Conservation (phyloP, 2,797 vertebrate genomes). For the Gila robusta region DNA sequence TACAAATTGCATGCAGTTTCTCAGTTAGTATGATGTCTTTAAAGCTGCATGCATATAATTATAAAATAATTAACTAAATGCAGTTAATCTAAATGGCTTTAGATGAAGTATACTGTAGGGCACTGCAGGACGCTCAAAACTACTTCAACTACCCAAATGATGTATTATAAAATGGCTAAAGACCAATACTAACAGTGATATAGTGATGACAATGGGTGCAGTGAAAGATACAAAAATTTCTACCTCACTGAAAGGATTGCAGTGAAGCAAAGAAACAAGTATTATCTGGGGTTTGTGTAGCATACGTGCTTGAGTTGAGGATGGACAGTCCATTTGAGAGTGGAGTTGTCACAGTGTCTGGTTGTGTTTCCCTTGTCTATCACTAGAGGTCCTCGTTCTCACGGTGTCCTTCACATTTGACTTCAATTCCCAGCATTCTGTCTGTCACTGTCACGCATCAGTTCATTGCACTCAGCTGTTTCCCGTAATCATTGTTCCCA, state of each 20-base stretch:
- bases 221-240: neutral
- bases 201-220: neutral
- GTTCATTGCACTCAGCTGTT: too few species aligned
- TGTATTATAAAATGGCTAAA: neutral
- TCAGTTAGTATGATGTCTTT: neutral
- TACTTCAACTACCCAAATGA: neutral
- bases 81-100: neutral
- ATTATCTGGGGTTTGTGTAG: neutral
- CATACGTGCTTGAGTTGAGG: conserved; percentile 9
- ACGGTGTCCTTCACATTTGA: too few species aligned
- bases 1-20: neutral
- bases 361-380: too few species aligned
- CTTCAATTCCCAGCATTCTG: too few species aligned
- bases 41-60: conserved; percentile 13
- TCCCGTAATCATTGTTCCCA: too few species aligned
- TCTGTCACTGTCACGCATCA: too few species aligned
- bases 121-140: neutral
- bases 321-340: conserved; percentile 32
- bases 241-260: neutral
- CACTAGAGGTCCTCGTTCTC: too few species aligned
- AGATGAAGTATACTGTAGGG: neutral
- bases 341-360: too few species aligned
- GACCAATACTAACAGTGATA: neutral
- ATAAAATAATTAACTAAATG: neutral
- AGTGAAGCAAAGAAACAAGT: neutral